Evolutionary conservation across 2,888 invertebrate genomes (phyloP).

Genomic region (Stenichneumon culpator): DNA sequence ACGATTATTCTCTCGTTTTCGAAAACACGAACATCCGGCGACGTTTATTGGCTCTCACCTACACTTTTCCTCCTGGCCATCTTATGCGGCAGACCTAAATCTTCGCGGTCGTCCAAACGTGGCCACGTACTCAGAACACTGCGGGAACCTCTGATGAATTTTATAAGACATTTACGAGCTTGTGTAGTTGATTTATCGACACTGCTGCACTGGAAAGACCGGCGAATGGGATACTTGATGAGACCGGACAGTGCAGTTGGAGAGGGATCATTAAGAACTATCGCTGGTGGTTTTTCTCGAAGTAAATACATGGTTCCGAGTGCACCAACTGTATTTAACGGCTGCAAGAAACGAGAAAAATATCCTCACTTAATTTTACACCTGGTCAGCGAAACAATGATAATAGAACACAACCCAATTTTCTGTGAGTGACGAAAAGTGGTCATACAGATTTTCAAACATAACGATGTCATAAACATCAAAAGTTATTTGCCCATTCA

Average conservation of each 20-base stretch:
- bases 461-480: background rate
- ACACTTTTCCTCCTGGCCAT: constrained; percentile 31
- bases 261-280: constrained; percentile 57
- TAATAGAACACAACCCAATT: background rate
- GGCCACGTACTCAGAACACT: constrained; percentile 6
- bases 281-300: constrained; percentile 21
- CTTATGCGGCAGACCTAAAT: constrained; percentile 34
- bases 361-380: constrained; percentile 40
- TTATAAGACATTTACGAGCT: constrained; percentile 63
- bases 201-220: constrained; percentile 10
- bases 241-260: constrained; percentile 26
- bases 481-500: background rate
- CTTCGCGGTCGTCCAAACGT: constrained; percentile 27
- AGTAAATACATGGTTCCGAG: constrained; percentile 42
- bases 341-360: constrained; percentile 8
- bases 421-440: background rate
- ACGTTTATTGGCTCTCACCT: constrained; percentile 54
- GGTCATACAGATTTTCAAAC: background rate
- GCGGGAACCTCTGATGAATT: constrained; percentile 52
- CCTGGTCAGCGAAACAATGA: background rate
- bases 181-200: constrained; percentile 58
- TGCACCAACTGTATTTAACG: constrained; percentile 1
- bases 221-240: constrained; percentile 48
- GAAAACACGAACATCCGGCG: constrained; percentile 54
- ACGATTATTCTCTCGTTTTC: constrained; percentile 65